phyloP scores from a whole-genome alignment of 1,140 invertebrate genomes.

The Procambarus clarkii region DNA sequence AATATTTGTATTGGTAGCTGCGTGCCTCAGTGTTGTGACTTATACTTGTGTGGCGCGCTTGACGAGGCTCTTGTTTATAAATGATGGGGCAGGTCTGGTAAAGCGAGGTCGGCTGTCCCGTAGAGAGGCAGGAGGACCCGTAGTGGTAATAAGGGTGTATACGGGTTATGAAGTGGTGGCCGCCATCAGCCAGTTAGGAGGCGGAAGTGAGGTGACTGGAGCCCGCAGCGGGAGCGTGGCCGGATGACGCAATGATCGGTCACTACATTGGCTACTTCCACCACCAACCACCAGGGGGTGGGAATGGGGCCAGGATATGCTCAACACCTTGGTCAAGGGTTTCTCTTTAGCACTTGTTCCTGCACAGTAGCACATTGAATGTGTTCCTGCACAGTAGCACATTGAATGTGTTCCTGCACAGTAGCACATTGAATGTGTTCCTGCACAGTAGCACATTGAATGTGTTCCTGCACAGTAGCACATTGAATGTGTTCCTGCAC shows the following conservation, averaged over 20 bases:
- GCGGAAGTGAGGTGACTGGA: slow-evolving; percentile 21
- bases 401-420: no score
- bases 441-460: no score
- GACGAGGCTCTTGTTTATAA: background rate
- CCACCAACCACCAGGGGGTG: background rate
- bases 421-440: no score
- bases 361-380: no score
- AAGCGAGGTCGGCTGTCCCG: background rate
- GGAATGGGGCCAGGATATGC: background rate
- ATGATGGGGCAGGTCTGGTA: background rate
- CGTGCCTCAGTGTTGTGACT: background rate
- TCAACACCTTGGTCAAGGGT: no score
- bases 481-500: no score
- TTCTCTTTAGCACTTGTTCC: no score
- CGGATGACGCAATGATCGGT: slow-evolving; percentile 41
- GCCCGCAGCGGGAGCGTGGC: slow-evolving; percentile 2
- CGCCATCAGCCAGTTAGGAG: background rate
- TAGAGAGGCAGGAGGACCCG: background rate
- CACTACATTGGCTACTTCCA: slow-evolving; percentile 35
- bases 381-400: no score
- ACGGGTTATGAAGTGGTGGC: background rate
- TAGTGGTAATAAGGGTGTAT: no score
- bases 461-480: no score
- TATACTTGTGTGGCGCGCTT: background rate
- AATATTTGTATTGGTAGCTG: no score